Evolutionary conservation across 1,140 invertebrate species (phyloP).

Genomic region (Potamilus streckersoni): DNA sequence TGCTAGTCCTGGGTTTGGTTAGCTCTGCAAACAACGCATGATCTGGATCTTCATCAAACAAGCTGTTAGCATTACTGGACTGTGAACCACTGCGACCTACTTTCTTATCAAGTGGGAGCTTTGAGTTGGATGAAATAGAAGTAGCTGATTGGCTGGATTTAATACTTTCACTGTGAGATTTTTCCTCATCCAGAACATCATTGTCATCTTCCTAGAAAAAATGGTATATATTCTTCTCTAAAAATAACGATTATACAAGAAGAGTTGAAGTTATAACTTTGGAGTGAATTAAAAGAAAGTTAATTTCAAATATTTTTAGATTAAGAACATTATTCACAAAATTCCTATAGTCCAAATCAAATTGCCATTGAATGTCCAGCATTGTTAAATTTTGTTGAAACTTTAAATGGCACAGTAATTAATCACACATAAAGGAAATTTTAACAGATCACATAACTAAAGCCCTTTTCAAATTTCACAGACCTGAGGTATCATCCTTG

Average conservation of each 20-base stretch:
- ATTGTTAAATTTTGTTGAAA: too few species aligned
- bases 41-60: slow-evolving; percentile 50
- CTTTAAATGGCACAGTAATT: too few species aligned
- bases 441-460: too few species aligned
- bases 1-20: slow-evolving; percentile 36
- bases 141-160: slow-evolving; percentile 32
- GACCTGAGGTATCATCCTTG: too few species aligned
- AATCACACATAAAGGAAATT: too few species aligned
- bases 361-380: background rate
- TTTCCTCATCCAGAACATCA: slow-evolving; percentile 30
- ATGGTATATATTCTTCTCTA: background rate
- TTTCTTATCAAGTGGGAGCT: slow-evolving; percentile 13
- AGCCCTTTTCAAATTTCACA: too few species aligned
- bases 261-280: background rate
- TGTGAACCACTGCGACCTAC: slow-evolving; percentile 28
- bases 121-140: slow-evolving; percentile 13
- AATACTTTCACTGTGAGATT: slow-evolving; percentile 38
- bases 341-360: background rate
- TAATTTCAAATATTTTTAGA: background rate
- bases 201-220: slow-evolving; percentile 28
- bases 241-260: too few species aligned
- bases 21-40: slow-evolving; percentile 28
- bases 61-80: slow-evolving; percentile 36
- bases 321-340: background rate
- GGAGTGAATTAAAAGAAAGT: background rate